phyloP scores from a whole-genome alignment of 2,888 invertebrate genomes.

The Lacanobia wlatinum region DNA sequence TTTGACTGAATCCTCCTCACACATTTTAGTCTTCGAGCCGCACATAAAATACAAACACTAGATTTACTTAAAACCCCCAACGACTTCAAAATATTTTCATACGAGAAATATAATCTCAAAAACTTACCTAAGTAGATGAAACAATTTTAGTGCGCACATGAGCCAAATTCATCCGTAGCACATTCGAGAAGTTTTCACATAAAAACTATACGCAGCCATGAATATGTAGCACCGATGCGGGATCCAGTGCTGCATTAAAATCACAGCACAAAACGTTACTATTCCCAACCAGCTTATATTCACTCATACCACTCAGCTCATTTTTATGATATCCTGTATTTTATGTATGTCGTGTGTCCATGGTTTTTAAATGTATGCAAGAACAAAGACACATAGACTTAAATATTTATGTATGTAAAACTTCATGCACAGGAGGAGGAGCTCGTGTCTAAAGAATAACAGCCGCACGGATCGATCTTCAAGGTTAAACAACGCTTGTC shows the following conservation, averaged over 20 bases:
- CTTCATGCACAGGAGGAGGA: too few relatives aligned
- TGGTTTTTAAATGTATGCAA: neutral
- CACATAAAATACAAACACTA: neutral
- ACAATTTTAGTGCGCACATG: constrained; percentile 21
- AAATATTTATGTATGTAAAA: too few relatives aligned
- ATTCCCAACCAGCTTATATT: constrained; percentile 47
- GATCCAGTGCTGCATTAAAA: constrained; percentile 40
- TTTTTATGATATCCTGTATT: constrained; percentile 54
- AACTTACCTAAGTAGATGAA: constrained; percentile 1
- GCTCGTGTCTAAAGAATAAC: too few relatives aligned
- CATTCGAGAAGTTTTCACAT: constrained; percentile 47
- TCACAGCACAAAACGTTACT: constrained; percentile 25
- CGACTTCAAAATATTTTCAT: neutral
- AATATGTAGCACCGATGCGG: constrained; percentile 37
- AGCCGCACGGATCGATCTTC: too few relatives aligned
- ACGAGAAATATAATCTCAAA: constrained; percentile 1
- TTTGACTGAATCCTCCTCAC: too few relatives aligned
- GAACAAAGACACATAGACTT: too few relatives aligned
- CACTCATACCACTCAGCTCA: constrained; percentile 20
- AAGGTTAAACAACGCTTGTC: too few relatives aligned
- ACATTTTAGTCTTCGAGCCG: neutral
- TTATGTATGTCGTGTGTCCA: constrained; percentile 22
- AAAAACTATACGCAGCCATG: constrained; percentile 42
- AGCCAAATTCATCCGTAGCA: constrained; percentile 39
- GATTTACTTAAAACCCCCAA: too few relatives aligned